Evolutionary conservation across 1,140 invertebrate genomes (phyloP), one percentile per base, ranked within the genome.

Genomic region (Drosophila athabasca): DNA sequence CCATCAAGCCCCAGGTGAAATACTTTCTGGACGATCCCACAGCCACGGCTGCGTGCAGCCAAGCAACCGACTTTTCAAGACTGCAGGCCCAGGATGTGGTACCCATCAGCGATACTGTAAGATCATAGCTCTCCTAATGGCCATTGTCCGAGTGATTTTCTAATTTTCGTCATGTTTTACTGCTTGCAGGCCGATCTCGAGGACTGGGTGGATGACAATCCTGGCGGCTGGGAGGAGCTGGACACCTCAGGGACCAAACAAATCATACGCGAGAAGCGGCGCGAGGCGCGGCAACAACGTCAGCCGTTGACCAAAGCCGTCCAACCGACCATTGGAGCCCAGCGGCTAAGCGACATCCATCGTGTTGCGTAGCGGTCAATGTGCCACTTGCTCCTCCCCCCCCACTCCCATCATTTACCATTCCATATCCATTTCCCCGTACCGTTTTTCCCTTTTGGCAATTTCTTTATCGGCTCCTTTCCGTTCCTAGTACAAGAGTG

Each of bases 151-250:
- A 2, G 1, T 2, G 22, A 0, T 19, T 11, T 17, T 31, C 22
- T 53, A 8, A 44, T 5, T 60, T 39, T 39, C 11, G 11, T 11
- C 11, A 8, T 5, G 6, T 13, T 49, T 1, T 22, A 39, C n/a
- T 46, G 6, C 8, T 19, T 31, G 6, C 48, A 91, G 91, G 83
- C 90, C 41, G 91, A 92, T 74, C 77, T 92, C 43, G 91, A 92
- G 55, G 91, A 92, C 52, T 92, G 91, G 91, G 79, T 78, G 13
- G 91, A 92, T 31, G 90, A 91, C 26, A 90, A 83, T 62, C 55
- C 68, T 8, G 90, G 88, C 22, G 91, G 89, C 19, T 92, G 91
- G 91, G 91, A 92, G 55, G 91, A 92, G 75, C 66, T 92, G 53
- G 89, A 91, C 52, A 90, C 80, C 15, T 90, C 91, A n/a, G 81